A percentile compares a stretch with the other conserved stretches of the same genome.
These are phyloP conservation scores for Melinaea marsaeus DNA, from an alignment of 2,888 invertebrate species.

Conservation along the genomic window DNA sequence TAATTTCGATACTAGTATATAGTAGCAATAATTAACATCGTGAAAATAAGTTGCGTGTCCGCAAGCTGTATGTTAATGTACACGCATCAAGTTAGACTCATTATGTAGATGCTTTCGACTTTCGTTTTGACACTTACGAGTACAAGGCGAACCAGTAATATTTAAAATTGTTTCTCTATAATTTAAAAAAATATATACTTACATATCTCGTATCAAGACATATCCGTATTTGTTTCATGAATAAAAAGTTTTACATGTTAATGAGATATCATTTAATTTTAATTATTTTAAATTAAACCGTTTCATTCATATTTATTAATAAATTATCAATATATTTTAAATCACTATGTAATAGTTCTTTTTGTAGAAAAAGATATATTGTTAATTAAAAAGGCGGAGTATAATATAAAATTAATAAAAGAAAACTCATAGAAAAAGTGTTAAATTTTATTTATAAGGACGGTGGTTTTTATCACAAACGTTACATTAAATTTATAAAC, in stretches of 20 bases:
- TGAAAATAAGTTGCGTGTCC: constrained; percentile 9
- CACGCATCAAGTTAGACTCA: constrained; percentile 1
- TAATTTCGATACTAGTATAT: background rate
- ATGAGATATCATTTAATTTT: too few relatives aligned
- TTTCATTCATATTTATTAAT: too few relatives aligned
- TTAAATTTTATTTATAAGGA: constrained; percentile 30
- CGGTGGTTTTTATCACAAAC: constrained; percentile 37
- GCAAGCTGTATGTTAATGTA: constrained; percentile 21
- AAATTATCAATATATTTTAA: too few relatives aligned
- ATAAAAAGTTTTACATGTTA: too few relatives aligned
- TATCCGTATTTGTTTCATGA: too few relatives aligned
- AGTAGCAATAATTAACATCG: constrained; percentile 1
- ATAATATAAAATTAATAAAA: background rate
- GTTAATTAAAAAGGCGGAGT: background rate
- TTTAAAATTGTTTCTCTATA: too few relatives aligned
- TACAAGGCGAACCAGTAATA: constrained; percentile 4
- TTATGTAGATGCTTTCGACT: constrained; percentile 13
- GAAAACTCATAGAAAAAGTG: constrained; percentile 3
- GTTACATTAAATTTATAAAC: constrained; percentile 8
- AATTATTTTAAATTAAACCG: too few relatives aligned
- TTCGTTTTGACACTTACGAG: constrained; percentile 14
- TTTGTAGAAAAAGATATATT: too few relatives aligned
- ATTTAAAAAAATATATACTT: too few relatives aligned
- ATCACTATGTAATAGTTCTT: too few relatives aligned
- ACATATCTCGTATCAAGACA: too few relatives aligned